Conservation (phyloP, 1,140 invertebrate genomes). For the Penaeus vannamei region DNA sequence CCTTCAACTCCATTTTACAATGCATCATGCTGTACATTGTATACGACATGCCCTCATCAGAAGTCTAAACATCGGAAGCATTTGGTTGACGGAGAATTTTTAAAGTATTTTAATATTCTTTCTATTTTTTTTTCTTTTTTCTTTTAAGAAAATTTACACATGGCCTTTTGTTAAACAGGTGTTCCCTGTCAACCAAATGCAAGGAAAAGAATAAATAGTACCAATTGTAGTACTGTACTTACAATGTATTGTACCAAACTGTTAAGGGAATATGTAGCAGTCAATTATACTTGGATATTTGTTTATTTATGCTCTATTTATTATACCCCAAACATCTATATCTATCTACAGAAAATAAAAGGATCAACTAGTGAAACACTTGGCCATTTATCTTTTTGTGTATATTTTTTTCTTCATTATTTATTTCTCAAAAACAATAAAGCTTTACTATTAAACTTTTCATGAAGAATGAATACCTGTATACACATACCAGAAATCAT, state of each 20-base stretch:
- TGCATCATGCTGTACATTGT: conserved; percentile 65
- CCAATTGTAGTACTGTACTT: conserved; percentile 63
- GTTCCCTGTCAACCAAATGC: conserved; percentile 50
- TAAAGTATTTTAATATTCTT: conserved; percentile 1
- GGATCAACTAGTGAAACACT: too few species aligned
- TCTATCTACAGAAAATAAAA: too few species aligned
- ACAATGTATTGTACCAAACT: conserved; percentile 64
- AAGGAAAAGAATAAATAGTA: conserved; percentile 43
- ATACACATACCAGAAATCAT: too few species aligned
- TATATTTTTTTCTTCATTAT: too few species aligned
- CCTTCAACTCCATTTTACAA: conserved; percentile 41
- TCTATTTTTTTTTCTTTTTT: conserved; percentile 9
- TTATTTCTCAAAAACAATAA: too few species aligned
- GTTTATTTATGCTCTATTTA: conserved; percentile 50
- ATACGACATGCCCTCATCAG: conserved; percentile 63
- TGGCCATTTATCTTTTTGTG: too few species aligned
- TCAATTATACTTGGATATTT: conserved; percentile 66
- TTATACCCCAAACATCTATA: conserved; percentile 32
- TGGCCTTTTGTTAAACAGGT: background rate
- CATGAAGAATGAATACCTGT: too few species aligned
- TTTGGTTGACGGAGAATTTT: conserved; percentile 53
- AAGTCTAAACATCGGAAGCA: conserved; percentile 36
- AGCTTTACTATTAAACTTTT: too few species aligned
- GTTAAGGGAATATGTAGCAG: conserved; percentile 61
- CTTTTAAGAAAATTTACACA: background rate